Percentiles rank a stretch among this genome's conserved stretches.
Evolutionary conservation across 2,888 invertebrate genomes (phyloP).

Genomic region (Xiphydria camelus): DNA sequence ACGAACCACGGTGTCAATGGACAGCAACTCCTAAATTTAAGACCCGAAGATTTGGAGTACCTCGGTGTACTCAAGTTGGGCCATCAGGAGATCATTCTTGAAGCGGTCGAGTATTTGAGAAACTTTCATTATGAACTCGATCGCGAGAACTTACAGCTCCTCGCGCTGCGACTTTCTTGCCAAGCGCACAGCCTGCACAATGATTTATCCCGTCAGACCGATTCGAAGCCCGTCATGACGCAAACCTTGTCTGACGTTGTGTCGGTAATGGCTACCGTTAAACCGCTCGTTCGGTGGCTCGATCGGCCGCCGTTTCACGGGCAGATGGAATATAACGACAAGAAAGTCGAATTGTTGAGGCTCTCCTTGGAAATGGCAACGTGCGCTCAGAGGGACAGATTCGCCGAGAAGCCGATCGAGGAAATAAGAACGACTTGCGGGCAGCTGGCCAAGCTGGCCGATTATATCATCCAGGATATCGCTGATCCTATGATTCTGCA

Average conservation of each 20-base stretch:
- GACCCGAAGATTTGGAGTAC: conserved; percentile 86
- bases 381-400: conserved; percentile 86
- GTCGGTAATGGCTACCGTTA: conserved; percentile 79
- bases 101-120: conserved; percentile 87
- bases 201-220: conserved; percentile 65
- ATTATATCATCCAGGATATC: conserved; percentile 84
- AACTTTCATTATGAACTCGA: conserved; percentile 91
- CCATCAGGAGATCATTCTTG: conserved; percentile 90
- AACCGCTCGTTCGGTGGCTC: conserved; percentile 88
- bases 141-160: conserved; percentile 87
- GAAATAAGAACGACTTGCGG: conserved; percentile 75
- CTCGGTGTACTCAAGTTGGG: conserved; percentile 85
- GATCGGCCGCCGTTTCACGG: conserved; percentile 72
- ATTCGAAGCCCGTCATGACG: conserved; percentile 70
- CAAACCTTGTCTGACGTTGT: conserved; percentile 85
- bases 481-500: conserved; percentile 89
- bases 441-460: conserved; percentile 76
- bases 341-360: conserved; percentile 73
- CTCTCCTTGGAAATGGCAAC: conserved; percentile 86
- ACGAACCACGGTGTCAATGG: conserved; percentile 82
- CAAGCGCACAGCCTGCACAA: conserved; percentile 78
- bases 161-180: conserved; percentile 83
- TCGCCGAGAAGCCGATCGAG: conserved; percentile 83
- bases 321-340: conserved; percentile 71
- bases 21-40: conserved; percentile 77